A percentile compares a stretch with the other conserved stretches of the same genome.
phyloP scores from a whole-genome alignment of 1,140 invertebrate species.

The Metaphire vulgaris region DNA sequence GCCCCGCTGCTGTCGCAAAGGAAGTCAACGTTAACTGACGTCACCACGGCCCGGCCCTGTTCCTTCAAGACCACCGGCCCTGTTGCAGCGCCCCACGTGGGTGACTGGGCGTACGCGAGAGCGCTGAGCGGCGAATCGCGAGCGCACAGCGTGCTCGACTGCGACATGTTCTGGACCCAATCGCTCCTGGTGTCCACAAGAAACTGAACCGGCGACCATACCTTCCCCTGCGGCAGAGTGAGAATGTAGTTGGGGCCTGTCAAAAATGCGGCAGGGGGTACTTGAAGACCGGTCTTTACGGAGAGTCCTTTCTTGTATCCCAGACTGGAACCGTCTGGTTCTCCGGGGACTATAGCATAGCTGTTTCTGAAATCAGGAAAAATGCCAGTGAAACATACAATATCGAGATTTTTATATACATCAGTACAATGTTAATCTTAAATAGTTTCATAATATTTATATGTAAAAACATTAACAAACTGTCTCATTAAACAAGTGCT shows the following conservation, averaged over 20 bases:
- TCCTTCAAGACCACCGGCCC: not conserved
- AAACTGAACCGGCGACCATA: not conserved
- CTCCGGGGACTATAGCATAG: not conserved
- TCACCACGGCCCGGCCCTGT: not conserved
- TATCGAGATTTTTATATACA: too few relatives aligned
- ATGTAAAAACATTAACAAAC: too few relatives aligned
- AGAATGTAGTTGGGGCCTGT: not conserved
- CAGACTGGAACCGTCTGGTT: not conserved
- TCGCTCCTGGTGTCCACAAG: conserved; percentile 3
- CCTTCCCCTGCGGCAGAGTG: not conserved
- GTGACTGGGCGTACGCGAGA: not conserved
- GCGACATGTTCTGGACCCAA: conserved; percentile 1
- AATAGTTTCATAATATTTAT: too few relatives aligned
- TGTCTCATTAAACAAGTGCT: too few relatives aligned
- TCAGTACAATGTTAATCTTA: too few relatives aligned
- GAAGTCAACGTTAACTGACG: conserved; percentile 1
- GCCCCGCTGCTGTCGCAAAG: not conserved
- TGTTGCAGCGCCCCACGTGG: not conserved
- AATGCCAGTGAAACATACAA: too few relatives aligned
- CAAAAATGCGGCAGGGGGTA: not conserved
- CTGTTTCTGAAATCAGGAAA: too few relatives aligned
- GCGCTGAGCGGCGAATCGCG: not conserved
- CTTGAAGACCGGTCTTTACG: not conserved
- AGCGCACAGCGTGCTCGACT: not conserved
- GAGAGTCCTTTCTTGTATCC: not conserved